Conservation (phyloP, 2,888 invertebrate genomes). For the Ptychoptera albimana region DNA sequence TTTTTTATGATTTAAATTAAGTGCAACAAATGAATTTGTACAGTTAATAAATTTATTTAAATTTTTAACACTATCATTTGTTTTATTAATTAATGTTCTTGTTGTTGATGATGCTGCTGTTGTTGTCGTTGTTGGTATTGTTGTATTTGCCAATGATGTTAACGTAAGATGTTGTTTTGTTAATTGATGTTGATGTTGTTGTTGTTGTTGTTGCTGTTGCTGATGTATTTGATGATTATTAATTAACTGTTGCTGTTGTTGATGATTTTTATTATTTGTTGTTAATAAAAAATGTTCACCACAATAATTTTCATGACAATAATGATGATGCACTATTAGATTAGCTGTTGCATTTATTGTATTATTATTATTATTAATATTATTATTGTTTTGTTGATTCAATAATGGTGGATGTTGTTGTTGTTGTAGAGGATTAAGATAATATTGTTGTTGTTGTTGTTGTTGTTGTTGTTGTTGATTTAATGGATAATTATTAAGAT, state of each 20-base stretch:
- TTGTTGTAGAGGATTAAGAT: constrained; percentile 10
- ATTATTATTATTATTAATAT: no score
- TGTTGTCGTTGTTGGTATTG: constrained; percentile 26
- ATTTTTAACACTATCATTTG: no score
- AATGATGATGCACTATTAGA: no score
- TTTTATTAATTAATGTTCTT: not conserved
- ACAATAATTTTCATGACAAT: no score
- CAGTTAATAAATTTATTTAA: no score
- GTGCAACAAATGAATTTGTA: no score
- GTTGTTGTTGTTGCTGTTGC: constrained; percentile 8
- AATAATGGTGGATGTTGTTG: constrained; percentile 6
- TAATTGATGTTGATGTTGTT: constrained; percentile 7
- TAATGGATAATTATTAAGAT: no score
- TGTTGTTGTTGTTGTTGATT: constrained; percentile 14
- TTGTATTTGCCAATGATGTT: constrained; percentile 20
- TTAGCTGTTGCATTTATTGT: no score
- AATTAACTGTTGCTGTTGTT: no score
- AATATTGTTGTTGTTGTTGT: constrained; percentile 11
- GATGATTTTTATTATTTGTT: no score
- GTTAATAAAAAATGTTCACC: no score
- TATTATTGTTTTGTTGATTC: not conserved
- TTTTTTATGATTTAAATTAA: no score
- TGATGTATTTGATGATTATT: constrained; percentile 8
- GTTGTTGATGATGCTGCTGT: constrained; percentile 13
- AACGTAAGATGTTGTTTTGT: constrained; percentile 1